These are phyloP conservation scores for Pinctada fucata DNA, from an alignment of 2,888 invertebrate genomes.

Conservation along the genomic window DNA sequence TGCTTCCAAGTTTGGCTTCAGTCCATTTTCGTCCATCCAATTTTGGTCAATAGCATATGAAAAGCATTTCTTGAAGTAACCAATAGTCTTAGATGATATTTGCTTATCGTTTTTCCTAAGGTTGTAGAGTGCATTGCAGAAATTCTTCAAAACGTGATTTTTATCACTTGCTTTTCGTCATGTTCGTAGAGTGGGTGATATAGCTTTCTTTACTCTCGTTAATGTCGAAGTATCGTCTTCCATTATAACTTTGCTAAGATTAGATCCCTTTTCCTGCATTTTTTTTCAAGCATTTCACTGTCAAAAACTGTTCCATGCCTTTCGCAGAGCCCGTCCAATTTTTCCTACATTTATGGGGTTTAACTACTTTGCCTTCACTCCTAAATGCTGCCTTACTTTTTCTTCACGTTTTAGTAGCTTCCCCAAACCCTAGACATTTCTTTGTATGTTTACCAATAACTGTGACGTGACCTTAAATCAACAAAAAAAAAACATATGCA, in stretches of 20 bases:
- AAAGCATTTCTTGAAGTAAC: neutral
- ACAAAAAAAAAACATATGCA: too few relatives aligned
- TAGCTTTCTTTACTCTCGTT: neutral
- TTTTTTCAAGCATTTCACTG: neutral
- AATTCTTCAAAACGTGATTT: neutral
- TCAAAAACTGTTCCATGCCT: too few relatives aligned
- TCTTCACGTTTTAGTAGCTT: neutral
- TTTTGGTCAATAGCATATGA: neutral
- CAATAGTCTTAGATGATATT: neutral
- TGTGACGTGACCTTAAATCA: conserved; percentile 6
- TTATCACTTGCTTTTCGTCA: too few relatives aligned
- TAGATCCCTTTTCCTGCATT: neutral
- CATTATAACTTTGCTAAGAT: too few relatives aligned
- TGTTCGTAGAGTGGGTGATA: neutral
- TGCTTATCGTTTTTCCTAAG: neutral
- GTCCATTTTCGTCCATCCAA: neutral
- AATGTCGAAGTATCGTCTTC: neutral
- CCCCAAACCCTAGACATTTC: neutral
- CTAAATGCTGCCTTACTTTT: neutral
- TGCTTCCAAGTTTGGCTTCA: neutral
- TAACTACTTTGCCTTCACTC: neutral
- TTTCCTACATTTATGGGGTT: neutral
- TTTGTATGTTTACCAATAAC: conserved; percentile 2
- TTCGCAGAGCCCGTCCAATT: neutral
- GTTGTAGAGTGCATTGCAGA: neutral